Percentiles rank a stretch among this genome's conserved stretches.
Conservation (phyloP, 2,888 invertebrate species). For the Dermolepida albohirtum region DNA sequence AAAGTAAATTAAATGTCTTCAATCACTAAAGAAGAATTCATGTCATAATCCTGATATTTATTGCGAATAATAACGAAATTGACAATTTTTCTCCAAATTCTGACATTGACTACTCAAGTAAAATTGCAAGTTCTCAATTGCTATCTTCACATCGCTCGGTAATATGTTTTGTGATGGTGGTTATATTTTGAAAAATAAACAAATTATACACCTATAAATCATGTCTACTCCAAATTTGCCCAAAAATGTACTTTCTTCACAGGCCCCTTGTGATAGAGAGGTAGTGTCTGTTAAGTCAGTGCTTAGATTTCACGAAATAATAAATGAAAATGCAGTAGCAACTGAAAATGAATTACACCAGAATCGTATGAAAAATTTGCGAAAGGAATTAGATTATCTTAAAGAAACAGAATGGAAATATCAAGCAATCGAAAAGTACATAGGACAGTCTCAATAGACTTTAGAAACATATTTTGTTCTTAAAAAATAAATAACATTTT, state of each 20-base stretch:
- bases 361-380: conserved; percentile 76
- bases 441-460: conserved; percentile 64
- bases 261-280: conserved; percentile 51
- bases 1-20: too few relatives aligned
- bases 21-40: too few relatives aligned
- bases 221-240: conserved; percentile 50
- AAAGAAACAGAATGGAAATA: conserved; percentile 86
- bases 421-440: conserved; percentile 76
- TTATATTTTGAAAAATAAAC: too few relatives aligned
- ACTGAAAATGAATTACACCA: conserved; percentile 73
- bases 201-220: neutral
- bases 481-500: conserved; percentile 30
- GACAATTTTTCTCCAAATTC: too few relatives aligned
- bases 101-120: too few relatives aligned
- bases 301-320: conserved; percentile 57
- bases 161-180: too few relatives aligned
- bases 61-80: too few relatives aligned
- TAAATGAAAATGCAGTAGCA: conserved; percentile 56
- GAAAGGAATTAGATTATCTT: conserved; percentile 82
- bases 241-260: conserved; percentile 56
- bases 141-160: too few relatives aligned
- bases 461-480: conserved; percentile 11
- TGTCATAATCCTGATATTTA: too few relatives aligned
- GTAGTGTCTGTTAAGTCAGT: conserved; percentile 53
- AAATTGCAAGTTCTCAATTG: too few relatives aligned